Evolutionary conservation across 1,140 invertebrate species (phyloP), one percentile per base, ranked within the genome.

Genomic region (Teleogryllus occipitalis): DNA sequence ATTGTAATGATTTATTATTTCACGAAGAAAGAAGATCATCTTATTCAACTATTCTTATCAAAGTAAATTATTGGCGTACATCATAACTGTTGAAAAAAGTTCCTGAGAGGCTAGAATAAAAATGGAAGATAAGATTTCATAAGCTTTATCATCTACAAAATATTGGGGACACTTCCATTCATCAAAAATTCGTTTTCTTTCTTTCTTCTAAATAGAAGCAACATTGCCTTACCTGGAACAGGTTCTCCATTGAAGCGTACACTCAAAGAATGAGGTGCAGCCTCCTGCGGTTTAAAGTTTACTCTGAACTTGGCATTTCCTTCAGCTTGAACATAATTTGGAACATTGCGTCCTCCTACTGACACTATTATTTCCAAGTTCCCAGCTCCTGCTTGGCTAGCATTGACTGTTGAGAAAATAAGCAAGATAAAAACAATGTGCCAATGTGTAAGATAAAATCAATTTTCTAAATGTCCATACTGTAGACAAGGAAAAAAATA

Each of bases 331-430:
- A 99, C 97, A 86, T 98, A 99, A 88, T 99, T 99, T 8, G 98
- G 98, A 8, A 99, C 97, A 88, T 99, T 99, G 84, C 96, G 92
- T 7, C 96, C 96, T 84, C 95, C 96, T n/a, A 98, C 97, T 0
- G 97, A 96, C 0, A 99, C 97, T 79, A 98, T 98, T 74, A 99
- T 99, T 88, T 99, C 97, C 82, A 99, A 87, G 87, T 98, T 98
- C 65, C 97, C 97, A 81, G 97, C 97, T 81, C 97, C 95, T 83
- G 91, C 93, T 86, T 92, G 90, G 82, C 90, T 92, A 47, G 93
- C 93, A 85, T 95, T 93, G 80, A 96, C 93, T 93, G 83, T 78
- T 88, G 85, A 82, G 27, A 39, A 39, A 39, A 39, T 39, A 39
- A 2, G 27, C 27, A 39, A 65, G 18, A 65, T 14, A 65, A 65